Conservation (phyloP, 2,797 vertebrate genomes). For the Urocyon cinereoargenteus region DNA sequence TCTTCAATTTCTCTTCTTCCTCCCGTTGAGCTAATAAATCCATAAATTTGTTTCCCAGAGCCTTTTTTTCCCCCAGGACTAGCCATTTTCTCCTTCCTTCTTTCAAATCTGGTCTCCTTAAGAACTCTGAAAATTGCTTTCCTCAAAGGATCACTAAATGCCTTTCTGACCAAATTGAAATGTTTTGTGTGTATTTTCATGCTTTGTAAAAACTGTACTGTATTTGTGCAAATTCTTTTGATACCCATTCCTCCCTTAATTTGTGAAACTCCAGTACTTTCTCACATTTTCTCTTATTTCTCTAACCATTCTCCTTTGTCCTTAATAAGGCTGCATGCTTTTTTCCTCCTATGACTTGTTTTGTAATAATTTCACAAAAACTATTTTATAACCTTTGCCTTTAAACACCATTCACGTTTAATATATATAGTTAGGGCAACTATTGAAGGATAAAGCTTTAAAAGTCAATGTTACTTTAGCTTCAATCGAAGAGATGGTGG, state of each 20-base stretch:
- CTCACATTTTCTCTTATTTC: not conserved
- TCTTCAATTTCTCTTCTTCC: not conserved
- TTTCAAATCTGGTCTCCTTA: not conserved
- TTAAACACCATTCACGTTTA: not conserved
- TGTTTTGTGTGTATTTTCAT: not conserved
- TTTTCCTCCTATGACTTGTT: not conserved
- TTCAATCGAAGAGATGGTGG: not conserved
- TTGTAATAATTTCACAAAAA: not conserved
- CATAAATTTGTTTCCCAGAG: not conserved
- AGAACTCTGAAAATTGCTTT: not conserved
- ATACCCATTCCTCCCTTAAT: not conserved
- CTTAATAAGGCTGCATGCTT: not conserved
- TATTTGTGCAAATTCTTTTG: not conserved
- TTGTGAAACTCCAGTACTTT: not conserved
- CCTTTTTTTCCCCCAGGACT: not conserved
- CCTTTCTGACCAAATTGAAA: not conserved
- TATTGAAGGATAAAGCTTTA: not conserved
- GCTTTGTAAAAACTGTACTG: not conserved
- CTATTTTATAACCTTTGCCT: not conserved
- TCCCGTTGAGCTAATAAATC: not conserved
- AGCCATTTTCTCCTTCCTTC: not conserved
- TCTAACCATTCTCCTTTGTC: not conserved
- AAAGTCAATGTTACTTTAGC: not conserved
- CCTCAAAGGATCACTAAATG: not conserved
- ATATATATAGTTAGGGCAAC: not conserved